Evolutionary conservation across 2,888 invertebrate genomes (phyloP).

Genomic region (Drosophila fungiperda): DNA sequence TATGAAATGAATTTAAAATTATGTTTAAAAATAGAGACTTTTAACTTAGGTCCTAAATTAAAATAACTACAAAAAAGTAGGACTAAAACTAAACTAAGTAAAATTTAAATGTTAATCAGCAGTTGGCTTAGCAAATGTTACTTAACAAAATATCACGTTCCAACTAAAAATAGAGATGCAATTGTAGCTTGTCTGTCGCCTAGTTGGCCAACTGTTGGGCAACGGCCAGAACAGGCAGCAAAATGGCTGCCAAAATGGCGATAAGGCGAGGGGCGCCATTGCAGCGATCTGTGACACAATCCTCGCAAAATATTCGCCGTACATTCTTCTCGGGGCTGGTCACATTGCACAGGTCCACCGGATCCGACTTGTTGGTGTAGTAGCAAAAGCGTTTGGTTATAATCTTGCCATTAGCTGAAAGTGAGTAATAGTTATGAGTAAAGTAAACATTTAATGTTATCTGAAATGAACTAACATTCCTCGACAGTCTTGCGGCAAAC

Average conservation of each 20-base stretch:
- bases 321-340: conserved; percentile 79
- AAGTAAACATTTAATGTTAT: neutral
- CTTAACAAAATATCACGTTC: conserved; percentile 78
- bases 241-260: conserved; percentile 47
- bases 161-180: conserved; percentile 67
- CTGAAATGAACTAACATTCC: conserved; percentile 67
- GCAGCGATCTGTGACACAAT: conserved; percentile 81
- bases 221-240: conserved; percentile 61
- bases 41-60: conserved; percentile 30
- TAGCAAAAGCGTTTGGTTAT: conserved; percentile 83
- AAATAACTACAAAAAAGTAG: conserved; percentile 6
- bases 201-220: conserved; percentile 57
- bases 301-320: conserved; percentile 79
- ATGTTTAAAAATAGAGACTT: conserved; percentile 18
- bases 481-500: conserved; percentile 84
- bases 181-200: conserved; percentile 10
- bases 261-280: conserved; percentile 68
- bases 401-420: conserved; percentile 76
- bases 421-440: too few species aligned
- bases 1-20: conserved; percentile 24
- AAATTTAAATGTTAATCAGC: conserved; percentile 62
- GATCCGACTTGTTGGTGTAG: conserved; percentile 83
- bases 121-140: conserved; percentile 43
- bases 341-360: conserved; percentile 77
- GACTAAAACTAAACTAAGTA: conserved; percentile 50